Percentiles rank a stretch among this genome's conserved stretches.
These are phyloP conservation scores for Agrilus cyanescens DNA, from an alignment of 2,888 invertebrate genomes.

Conservation along the genomic window DNA sequence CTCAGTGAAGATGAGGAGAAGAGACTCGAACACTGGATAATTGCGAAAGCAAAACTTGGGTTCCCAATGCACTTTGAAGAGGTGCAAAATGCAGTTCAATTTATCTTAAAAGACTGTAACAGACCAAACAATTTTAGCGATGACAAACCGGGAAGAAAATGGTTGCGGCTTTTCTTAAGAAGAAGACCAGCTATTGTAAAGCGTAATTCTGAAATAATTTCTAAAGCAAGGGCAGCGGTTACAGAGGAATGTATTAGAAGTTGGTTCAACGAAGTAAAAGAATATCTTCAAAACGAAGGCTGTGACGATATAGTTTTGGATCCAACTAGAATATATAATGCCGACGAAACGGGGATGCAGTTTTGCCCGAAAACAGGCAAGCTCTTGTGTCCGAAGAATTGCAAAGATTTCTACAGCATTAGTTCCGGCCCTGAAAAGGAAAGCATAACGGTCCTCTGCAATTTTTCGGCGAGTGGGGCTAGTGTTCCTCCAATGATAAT, in stretches of 20 bases:
- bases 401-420: no score
- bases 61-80: background rate
- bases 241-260: background rate
- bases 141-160: background rate
- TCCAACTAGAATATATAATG: background rate
- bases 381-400: background rate
- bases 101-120: background rate
- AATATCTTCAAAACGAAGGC: background rate
- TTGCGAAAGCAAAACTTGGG: background rate
- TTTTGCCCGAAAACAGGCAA: background rate
- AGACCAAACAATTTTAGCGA: background rate
- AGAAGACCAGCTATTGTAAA: background rate
- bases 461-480: no score
- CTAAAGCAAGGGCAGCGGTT: background rate
- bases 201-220: background rate
- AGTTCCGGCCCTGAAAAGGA: no score
- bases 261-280: background rate
- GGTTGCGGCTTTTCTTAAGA: background rate
- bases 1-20: background rate
- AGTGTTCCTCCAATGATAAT: background rate
- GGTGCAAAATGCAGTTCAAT: constrained; percentile 1
- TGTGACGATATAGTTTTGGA: background rate
- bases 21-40: background rate
- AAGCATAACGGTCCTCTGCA: no score
- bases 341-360: background rate